Percentiles rank a stretch among this genome's conserved stretches.
phyloP scores from a whole-genome alignment of 1,140 invertebrate species.

The Polypedilum pembai region DNA sequence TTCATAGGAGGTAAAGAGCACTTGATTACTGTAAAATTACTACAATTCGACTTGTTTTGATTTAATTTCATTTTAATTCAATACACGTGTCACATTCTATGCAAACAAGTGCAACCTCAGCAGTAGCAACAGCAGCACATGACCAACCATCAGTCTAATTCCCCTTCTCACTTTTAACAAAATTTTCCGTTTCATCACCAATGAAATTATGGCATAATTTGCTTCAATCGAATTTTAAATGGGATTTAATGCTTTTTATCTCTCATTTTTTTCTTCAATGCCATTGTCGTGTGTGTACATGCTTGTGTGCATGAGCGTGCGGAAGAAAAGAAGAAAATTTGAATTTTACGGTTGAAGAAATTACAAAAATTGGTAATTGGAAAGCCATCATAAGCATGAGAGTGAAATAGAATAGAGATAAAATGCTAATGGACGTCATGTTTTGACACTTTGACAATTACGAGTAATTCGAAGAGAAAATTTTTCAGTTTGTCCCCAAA shows the following conservation, averaged over 20 bases:
- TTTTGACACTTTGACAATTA: conserved; percentile 28
- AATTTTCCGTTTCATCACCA: conserved; percentile 9
- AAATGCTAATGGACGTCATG: background rate
- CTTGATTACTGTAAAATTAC: conserved; percentile 13
- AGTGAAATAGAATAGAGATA: background rate
- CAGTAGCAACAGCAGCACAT: background rate
- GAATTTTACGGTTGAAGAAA: conserved; percentile 22
- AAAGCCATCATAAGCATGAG: background rate
- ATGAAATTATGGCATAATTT: conserved; percentile 8
- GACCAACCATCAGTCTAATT: background rate
- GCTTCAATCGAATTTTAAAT: conserved; percentile 23
- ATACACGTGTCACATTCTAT: conserved; percentile 15
- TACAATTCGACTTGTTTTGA: conserved; percentile 14
- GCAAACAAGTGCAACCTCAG: conserved; percentile 26
- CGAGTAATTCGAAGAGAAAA: background rate
- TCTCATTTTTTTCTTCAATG: background rate
- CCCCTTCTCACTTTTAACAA: background rate
- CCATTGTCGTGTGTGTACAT: background rate
- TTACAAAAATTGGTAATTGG: background rate
- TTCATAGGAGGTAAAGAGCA: background rate
- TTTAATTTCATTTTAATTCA: conserved; percentile 28
- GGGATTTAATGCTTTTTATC: conserved; percentile 27
- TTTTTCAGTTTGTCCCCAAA: background rate
- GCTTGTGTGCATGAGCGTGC: background rate
- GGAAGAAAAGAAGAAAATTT: background rate